A percentile compares a stretch with the other conserved stretches of the same genome.
These are phyloP conservation scores for Drosophila borealis DNA, from an alignment of 2,888 invertebrate genomes.

Conservation along the genomic window DNA sequence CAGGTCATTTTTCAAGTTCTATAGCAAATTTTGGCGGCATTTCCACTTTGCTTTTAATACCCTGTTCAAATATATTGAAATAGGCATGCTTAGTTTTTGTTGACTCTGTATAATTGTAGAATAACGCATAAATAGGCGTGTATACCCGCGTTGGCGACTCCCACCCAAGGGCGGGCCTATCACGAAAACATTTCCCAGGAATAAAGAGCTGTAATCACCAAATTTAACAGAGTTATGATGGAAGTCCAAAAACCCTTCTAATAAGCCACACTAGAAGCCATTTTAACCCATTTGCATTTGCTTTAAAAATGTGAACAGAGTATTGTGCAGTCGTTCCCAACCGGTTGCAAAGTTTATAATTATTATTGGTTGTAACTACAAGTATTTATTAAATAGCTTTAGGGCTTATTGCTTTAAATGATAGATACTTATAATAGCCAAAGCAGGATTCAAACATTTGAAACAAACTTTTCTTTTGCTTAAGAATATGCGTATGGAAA, in stretches of 20 bases:
- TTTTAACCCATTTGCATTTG: neutral
- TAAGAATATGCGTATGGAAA: neutral
- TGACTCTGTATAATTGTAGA: too few species aligned
- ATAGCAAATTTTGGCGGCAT: conserved; percentile 18
- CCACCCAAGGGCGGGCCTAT: too few species aligned
- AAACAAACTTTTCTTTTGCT: neutral
- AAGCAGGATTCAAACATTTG: neutral
- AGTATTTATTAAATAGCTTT: neutral
- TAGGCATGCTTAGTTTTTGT: neutral
- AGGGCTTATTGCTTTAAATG: neutral
- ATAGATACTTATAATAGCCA: neutral
- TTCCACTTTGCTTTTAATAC: neutral
- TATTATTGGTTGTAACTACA: neutral
- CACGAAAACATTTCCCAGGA: too few species aligned
- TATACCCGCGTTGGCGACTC: too few species aligned
- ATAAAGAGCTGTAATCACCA: too few species aligned
- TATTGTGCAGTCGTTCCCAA: neutral
- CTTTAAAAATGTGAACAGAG: neutral
- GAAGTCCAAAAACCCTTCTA: neutral
- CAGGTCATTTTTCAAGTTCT: neutral
- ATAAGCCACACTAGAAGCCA: neutral
- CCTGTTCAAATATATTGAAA: neutral
- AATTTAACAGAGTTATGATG: too few species aligned
- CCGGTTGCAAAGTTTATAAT: neutral
- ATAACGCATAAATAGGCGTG: too few species aligned